Evolutionary conservation across 2,797 vertebrate species (phyloP), one percentile per base, ranked within the genome.

Genomic region (Mallotus villosus): DNA sequence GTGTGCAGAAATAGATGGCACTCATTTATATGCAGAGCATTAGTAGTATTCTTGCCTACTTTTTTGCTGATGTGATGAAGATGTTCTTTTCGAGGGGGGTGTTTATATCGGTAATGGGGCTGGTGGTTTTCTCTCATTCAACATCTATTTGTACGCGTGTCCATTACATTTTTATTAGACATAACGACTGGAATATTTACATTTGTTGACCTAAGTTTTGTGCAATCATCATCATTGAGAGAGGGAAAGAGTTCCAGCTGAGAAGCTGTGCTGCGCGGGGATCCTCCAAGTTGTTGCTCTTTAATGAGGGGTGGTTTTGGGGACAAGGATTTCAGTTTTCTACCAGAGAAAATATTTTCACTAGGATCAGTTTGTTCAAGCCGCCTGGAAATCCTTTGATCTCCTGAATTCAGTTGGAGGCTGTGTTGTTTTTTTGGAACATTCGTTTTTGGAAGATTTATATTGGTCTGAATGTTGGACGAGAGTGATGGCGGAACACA

Each of bases 391-490:
- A 68, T 59, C 16, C 32, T n/a, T 22, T 58, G 21, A 58, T 22
- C 11, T 37, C 51, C 2, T 34, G 29, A 11, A 41, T 64, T 64
- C 32, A 34, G 5, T 29, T 70, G 32, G 22, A 60, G 22, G 2
- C 34, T 2, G 59, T 27, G 46, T 11, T 60, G 68, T 70, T 57
- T 74, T 25, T 71, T 55, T 27, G 17, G 25, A 19, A 32, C 22
- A 70, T 5, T 80, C 73, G 64, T 70, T 66, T 68, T 51, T 25
- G 41, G 37, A 64, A 19, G 4, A 34, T 9, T 51, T 21, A 8
- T n/a, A 68, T 59, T 67, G n/a, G 74, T 66, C 68, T 73, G 63
- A 68, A 72, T 34, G 66, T 53, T 67, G 24, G 60, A 67, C 68
- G 61, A 0, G 0, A 70, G 59, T 60, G 71, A 72, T 17, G 37